Evolutionary conservation across 2,888 invertebrate species (phyloP).

Genomic region (Cantharis nigra): DNA sequence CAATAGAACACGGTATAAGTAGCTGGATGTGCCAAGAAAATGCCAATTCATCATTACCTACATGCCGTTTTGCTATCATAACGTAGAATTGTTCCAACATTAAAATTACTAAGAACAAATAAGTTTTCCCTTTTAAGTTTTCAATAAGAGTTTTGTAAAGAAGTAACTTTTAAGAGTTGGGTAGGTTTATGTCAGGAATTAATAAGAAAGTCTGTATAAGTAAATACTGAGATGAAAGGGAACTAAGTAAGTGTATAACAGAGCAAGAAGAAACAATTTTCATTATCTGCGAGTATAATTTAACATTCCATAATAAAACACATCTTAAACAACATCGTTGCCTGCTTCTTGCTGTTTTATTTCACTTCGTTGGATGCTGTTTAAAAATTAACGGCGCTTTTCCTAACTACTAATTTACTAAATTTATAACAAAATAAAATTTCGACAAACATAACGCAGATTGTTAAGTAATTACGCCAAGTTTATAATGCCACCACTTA

Average conservation of each 20-base stretch:
- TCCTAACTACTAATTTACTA: constrained; percentile 35
- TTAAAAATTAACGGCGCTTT: constrained; percentile 35
- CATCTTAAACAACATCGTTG: constrained; percentile 31
- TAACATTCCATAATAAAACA: constrained; percentile 37
- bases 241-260: constrained; percentile 26
- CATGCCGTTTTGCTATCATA: neutral
- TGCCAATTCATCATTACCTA: constrained; percentile 27
- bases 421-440: constrained; percentile 22
- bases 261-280: constrained; percentile 32
- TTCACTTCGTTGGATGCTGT: constrained; percentile 33
- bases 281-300: constrained; percentile 37
- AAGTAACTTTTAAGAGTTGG: constrained; percentile 10
- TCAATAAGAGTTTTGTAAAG: neutral
- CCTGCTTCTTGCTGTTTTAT: constrained; percentile 29
- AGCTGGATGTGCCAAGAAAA: constrained; percentile 27
- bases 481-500: neutral
- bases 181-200: constrained; percentile 34
- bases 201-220: constrained; percentile 35
- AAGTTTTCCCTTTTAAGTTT: neutral
- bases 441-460: neutral
- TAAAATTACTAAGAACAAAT: neutral
- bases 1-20: constrained; percentile 24
- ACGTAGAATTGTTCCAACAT: neutral
- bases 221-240: constrained; percentile 35
- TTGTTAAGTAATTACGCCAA: neutral